Evolutionary conservation across 2,113 vertebrate species (phyloP), one percentile per base, ranked within the genome.

Genomic region (Pao palembangensis): DNA sequence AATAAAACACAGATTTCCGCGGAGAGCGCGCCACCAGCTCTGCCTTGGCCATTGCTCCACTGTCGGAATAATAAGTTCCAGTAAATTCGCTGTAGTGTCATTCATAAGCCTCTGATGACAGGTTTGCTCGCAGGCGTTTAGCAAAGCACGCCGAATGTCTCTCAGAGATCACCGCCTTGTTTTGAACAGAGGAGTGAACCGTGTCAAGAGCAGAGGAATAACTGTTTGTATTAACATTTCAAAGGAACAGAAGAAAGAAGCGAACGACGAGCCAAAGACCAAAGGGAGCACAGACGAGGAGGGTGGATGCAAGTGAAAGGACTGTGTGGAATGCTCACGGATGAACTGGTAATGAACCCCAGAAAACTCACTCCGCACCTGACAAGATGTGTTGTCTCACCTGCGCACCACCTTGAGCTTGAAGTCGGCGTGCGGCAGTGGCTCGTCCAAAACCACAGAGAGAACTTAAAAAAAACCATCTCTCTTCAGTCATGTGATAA

Each of bases 271-370:
- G 6, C 11, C 31, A 23, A 13, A 1, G 3, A 48, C 49, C 3
- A 16, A 61, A 54, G 17, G 61, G 65, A 63, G 44, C 42, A 8
- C 44, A 31, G 57, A 18, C 59, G 31, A 60, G 76, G 64, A 60
- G 64, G 59, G 47, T 17, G 43, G 76, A 78, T 74, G 55, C 55
- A 81, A 84, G 86, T 79, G 76, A 79, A 75, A 90, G 80, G 78
- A 86, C 43, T 82, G 80, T 54, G 17, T 59, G 81, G 86, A 88
- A 87, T 87, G 81, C 77, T 84, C 58, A 31, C 7, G 57, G 23
- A 7, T 90, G 87, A 89, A 88, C 83, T 78, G 63, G 49, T 44
- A 64, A 72, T 92, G 91, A 94, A 93, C 92, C 92, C 85, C 85
- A 80, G 81, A 82, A 91, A 92, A 88, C 79, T 83, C 78, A 51